Percentiles rank a stretch among this genome's conserved stretches.
Evolutionary conservation across 2,888 invertebrate genomes (phyloP).

Genomic region (Bellardia bayeri): DNA sequence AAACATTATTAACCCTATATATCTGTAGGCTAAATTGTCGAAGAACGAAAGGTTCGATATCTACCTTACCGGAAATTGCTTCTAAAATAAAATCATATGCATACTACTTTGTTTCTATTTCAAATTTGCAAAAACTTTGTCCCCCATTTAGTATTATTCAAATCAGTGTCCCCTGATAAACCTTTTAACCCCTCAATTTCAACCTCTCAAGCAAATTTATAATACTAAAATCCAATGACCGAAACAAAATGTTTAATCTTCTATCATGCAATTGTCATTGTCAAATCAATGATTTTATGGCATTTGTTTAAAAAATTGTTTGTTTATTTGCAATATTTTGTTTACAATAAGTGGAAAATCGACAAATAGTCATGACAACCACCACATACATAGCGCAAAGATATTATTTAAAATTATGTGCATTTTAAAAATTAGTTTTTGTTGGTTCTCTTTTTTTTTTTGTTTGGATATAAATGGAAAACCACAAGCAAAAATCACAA

Average conservation of each 20-base stretch:
- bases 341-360: neutral
- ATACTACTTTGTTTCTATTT: no score
- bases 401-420: constrained; percentile 67
- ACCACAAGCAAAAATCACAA: constrained; percentile 56
- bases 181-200: neutral
- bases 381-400: neutral
- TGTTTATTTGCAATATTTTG: neutral
- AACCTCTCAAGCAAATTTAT: neutral
- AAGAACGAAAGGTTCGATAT: no score
- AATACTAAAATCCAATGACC: neutral
- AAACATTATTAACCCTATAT: no score
- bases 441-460: neutral
- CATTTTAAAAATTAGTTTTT: constrained; percentile 52
- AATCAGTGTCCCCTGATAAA: neutral
- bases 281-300: constrained; percentile 25
- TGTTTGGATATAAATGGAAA: constrained; percentile 19
- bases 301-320: neutral
- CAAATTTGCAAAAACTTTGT: no score
- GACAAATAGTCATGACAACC: constrained; percentile 56
- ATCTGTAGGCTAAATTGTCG: no score
- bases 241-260: neutral
- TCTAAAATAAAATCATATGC: no score
- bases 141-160: neutral
- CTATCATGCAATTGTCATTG: constrained; percentile 1
- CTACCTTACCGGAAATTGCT: no score